Base-by-base conservation (phyloP, 2,797 vertebrate species). In the Lindbergichthys nudifrons region DNA sequence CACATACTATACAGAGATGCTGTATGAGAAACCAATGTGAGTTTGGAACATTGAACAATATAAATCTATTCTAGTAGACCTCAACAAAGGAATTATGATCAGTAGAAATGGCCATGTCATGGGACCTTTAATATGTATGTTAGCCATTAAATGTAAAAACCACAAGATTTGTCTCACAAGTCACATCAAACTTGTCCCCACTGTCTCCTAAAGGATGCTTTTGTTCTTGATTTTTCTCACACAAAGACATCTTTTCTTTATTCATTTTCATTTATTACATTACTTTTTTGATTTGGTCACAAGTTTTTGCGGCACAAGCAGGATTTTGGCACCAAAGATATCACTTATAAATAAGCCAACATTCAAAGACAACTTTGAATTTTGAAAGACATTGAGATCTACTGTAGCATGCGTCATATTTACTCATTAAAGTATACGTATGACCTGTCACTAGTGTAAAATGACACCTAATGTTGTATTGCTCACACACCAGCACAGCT, bases 261-360 rank as follows among this genome's bases (percentile, higher is more conserved):
- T 83, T 71, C 0, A 68, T 75, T 83, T 65, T 61, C 68, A 52
- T 4, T 2, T 36, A 69, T 66, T 36, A 36, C 32, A 36, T 69
- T 47, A 50, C 47, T 43, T 16, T 45, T 76, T 70, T 82, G 14
- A 88, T 88, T 83, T 84, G 72, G 43, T 87, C 65, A 70, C 48
- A 72, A 19, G 14, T 74, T 59, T 90, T 87, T 83, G 79, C 73
- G 86, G 26, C 50, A 86, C 42, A 83, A 73, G 47, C 68, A 73
- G 32, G 73, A 53, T 62, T 86, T 88, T 85, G 74, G 73, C 82
- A 91, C 79, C 45, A 42, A 77, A 81, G 80, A 80, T 74, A 39
- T 67, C 53, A 77, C 30, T 46, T 57, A 48, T 65, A 86, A 87
- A 86, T 80, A 84, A 68, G 16, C 47, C 6, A 80, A 81, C 77